phyloP scores from a whole-genome alignment of 2,797 vertebrate genomes.

The Danio aesculapii region DNA sequence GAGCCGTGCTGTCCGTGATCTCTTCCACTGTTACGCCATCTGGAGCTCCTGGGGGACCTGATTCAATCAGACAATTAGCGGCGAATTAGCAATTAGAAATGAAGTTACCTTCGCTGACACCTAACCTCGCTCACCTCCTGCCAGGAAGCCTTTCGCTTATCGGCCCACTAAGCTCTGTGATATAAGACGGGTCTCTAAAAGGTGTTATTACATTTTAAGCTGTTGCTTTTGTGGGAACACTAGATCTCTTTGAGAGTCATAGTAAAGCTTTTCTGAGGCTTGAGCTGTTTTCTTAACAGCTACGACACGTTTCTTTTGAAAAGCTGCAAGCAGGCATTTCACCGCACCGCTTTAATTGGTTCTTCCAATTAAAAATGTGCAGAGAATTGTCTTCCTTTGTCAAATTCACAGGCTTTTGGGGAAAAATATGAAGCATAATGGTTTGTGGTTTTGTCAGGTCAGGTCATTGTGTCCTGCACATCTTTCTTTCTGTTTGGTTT shows the following conservation, averaged over 20 bases:
- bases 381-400: constrained; percentile 3
- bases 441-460: background rate
- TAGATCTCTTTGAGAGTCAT: constrained; percentile 3
- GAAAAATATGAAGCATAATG: background rate
- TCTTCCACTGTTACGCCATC: constrained; percentile 83
- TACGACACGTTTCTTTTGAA: background rate
- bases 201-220: constrained; percentile 33
- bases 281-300: constrained; percentile 29
- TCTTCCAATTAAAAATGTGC: constrained; percentile 9
- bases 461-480: background rate
- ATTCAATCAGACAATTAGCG: constrained; percentile 70
- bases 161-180: background rate
- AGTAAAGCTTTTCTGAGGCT: constrained; percentile 18
- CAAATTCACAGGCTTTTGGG: constrained; percentile 16
- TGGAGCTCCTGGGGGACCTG: constrained; percentile 84
- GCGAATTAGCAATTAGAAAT: constrained; percentile 46
- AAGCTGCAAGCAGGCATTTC: constrained; percentile 9
- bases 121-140: constrained; percentile 19
- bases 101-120: constrained; percentile 64
- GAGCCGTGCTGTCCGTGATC: constrained; percentile 85
- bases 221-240: constrained; percentile 11
- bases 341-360: constrained; percentile 23
- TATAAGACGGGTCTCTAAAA: constrained; percentile 13
- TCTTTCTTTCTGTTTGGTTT: background rate
- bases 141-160: constrained; percentile 7